Base-by-base conservation (phyloP, 2,113 vertebrate species). In the Perccottus glenii region DNA sequence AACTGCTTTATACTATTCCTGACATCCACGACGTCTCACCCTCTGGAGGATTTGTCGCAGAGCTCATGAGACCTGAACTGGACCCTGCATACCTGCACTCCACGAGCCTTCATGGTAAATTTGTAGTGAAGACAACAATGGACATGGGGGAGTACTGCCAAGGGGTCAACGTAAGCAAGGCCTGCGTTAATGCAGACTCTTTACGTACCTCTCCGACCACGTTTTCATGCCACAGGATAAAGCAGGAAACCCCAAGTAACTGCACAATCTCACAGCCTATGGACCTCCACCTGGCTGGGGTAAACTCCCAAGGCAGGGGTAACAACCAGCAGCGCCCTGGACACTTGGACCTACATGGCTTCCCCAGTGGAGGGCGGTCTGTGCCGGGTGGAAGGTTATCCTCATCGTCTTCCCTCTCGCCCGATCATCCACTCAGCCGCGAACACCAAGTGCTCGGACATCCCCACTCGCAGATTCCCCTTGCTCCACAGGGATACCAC, bases 11-110 rank as follows among this genome's bases (percentile, higher is more conserved):
- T 51, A 95, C 94, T 85, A 90, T 97, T 77, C 94, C 95, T 11
- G 96, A 98, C 76, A 95, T 98, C 84, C 94, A 90, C 38, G 95
- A 99, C 11, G 95, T 98, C 51, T 96, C 96, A 2, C 96, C 96
- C 1, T 95, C 95, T 0, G 97, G 96, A 46, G 97, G 97, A 69
- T 98, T 98, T 19, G 96, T 98, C 67, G 97, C 96, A 0, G 97
- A 98, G 80, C 93, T 98, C 49, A 95, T 98, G 90, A 92, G 96
- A 71, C 96, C 97, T 0, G 97, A 98, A 35, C 78, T 99, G 90
- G 97, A 98, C 86, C 94, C 96, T 0, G 96, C 96, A 8, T 98
- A 97, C 89, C 93, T 98, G 64, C 94, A 95, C 47, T 82, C 85
- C 75, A 86, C 70, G 75, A 90, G 83, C 88, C 90, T 98, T 33